Base-by-base conservation (phyloP, 2,797 vertebrate genomes). In the Euphonia xanthogaster region DNA sequence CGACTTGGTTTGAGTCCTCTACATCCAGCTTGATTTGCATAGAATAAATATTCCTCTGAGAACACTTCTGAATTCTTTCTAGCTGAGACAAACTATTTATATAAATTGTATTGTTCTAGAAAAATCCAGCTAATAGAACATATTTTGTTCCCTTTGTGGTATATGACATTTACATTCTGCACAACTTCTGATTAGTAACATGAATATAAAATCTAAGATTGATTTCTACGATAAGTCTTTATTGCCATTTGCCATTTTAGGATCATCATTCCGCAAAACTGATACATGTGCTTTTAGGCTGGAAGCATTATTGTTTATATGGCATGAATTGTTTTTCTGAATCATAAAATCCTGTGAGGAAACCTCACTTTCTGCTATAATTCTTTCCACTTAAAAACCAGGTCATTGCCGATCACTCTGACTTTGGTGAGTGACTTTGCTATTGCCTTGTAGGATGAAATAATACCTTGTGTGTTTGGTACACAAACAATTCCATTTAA, bases 311-410 rank as follows among this genome's bases (percentile, higher is more conserved):
- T 81, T 94, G 50, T 87, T 93, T 94, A 76, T 77, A 62, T 84
- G 86, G 67, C 80, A 82, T 48, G 51, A 87, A 91, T 73, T 70
- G 17, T 91, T 75, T 76, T 76, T 94, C 71, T 94, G 91, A 95
- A 93, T 93, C 84, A 93, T 74, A 91, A 95, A 91, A 71, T 89
- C 91, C 86, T 57, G 33, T 53, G 75, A 89, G 66, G n/a, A 95
- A 91, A 94, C 27, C 40, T 93, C 71, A 51, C 21, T 70, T 92
- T 89, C 62, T 92, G 63, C 58, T 91, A 44, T 73, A 96, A 88
- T 76, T 89, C 60, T 87, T 95, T 94, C 89, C 81, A 89, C 71
- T 96, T 37, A n/a, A 67, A 95, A 82, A 55, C 0, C 20, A 71
- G 81, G 63, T 79, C 30, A 91, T 82, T 87, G 90, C 48, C 48